phyloP scores from a whole-genome alignment of 2,797 vertebrate species.

The Spheniscus humboldti region DNA sequence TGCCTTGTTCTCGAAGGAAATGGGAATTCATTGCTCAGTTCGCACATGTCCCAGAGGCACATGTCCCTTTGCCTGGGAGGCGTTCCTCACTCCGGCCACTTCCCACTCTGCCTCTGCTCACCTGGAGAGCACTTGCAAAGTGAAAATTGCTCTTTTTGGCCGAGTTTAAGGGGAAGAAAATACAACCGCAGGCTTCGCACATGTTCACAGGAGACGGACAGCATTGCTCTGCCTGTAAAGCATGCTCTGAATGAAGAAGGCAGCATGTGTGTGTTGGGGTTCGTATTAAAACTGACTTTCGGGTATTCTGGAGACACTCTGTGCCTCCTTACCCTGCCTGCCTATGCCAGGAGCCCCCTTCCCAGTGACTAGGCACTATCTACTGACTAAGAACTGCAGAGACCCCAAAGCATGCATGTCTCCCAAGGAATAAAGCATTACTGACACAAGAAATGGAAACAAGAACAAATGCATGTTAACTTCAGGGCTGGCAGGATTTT shows the following conservation, averaged over 20 bases:
- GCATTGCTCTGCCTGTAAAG: not conserved
- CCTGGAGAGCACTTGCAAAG: not conserved
- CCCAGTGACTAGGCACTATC: not conserved
- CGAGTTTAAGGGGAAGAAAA: not conserved
- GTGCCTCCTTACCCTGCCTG: not conserved
- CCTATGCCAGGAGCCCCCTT: not conserved
- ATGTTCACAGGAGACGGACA: not conserved
- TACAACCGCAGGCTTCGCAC: not conserved
- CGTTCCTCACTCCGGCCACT: not conserved
- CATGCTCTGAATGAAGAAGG: not conserved
- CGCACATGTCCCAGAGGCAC: not conserved
- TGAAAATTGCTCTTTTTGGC: not conserved
- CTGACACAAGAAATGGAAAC: not conserved
- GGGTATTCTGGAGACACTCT: not conserved
- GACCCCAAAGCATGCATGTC: not conserved
- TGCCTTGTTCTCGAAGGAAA: constrained; percentile 11
- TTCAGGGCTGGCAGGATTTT: not conserved
- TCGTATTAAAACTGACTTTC: not conserved
- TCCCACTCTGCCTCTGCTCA: not conserved
- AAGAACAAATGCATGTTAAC: not conserved
- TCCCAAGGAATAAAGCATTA: not conserved
- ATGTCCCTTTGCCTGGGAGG: not conserved
- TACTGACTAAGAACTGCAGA: not conserved
- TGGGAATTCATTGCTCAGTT: not conserved
- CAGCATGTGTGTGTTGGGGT: not conserved